Conservation (phyloP, 2,888 invertebrate species). For the Leptinotarsa peninsularis region DNA sequence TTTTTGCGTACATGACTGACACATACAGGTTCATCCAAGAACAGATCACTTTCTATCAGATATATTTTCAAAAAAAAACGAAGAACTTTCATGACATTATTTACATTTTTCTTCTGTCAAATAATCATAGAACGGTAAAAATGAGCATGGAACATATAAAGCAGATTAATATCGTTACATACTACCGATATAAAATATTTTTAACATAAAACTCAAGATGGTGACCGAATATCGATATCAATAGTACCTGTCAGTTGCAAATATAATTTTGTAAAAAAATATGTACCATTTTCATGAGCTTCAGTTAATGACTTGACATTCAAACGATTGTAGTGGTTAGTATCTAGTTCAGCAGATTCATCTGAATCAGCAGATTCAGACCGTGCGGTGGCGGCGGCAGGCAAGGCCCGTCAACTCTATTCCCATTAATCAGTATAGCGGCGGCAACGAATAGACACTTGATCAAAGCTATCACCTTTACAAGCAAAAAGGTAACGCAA, state of each 20-base stretch:
- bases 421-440: conserved; percentile 59
- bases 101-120: no score
- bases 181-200: no score
- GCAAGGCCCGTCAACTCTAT: conserved; percentile 48
- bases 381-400: conserved; percentile 43
- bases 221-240: no score
- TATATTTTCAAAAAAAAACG: no score
- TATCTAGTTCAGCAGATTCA: conserved; percentile 44
- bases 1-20: neutral
- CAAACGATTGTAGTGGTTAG: conserved; percentile 9
- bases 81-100: no score
- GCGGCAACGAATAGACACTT: conserved; percentile 34
- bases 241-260: no score
- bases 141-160: no score
- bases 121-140: no score
- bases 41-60: neutral
- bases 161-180: no score
- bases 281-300: neutral
- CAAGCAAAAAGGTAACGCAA: neutral
- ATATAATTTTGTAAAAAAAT: no score
- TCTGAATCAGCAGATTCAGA: conserved; percentile 61
- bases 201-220: no score
- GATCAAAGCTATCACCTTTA: neutral
- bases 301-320: conserved; percentile 2
- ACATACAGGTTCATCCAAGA: neutral